Percentiles rank a stretch among this genome's conserved stretches.
phyloP scores from a whole-genome alignment of 2,888 invertebrate species.

The Bellardia bayeri region DNA sequence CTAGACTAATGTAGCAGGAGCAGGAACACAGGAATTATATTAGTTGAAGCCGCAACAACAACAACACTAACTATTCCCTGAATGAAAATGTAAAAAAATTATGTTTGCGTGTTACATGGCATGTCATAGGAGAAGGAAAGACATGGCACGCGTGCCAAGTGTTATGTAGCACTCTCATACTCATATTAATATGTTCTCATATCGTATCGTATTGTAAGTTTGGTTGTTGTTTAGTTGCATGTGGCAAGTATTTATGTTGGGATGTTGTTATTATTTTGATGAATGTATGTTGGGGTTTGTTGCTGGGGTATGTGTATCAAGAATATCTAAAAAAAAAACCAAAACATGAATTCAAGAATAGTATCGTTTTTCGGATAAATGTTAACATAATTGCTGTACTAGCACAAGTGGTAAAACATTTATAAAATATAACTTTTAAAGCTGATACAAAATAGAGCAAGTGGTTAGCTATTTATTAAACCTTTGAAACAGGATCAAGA shows the following conservation, averaged over 20 bases:
- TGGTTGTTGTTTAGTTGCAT: conserved; percentile 39
- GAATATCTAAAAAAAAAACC: conserved; percentile 35
- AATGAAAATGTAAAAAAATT: conserved; percentile 52
- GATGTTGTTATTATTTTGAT: conserved; percentile 62
- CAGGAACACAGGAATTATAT: conserved; percentile 49
- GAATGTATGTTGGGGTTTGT: conserved; percentile 39
- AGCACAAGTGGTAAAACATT: conserved; percentile 13
- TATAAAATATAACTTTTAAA: conserved; percentile 13
- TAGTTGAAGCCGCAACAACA: conserved; percentile 13
- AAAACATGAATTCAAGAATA: conserved; percentile 51
- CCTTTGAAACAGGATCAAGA: neutral
- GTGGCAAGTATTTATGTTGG: conserved; percentile 55
- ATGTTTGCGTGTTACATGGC: conserved; percentile 70
- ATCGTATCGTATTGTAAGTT: neutral
- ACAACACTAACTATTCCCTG: conserved; percentile 32
- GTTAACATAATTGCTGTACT: conserved; percentile 53
- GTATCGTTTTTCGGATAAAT: conserved; percentile 60
- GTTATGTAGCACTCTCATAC: conserved; percentile 54
- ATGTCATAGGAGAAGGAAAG: conserved; percentile 60
- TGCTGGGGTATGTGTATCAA: conserved; percentile 22
- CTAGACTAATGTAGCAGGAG: conserved; percentile 48
- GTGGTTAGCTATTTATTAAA: neutral
- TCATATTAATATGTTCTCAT: conserved; percentile 1
- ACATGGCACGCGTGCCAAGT: conserved; percentile 68
- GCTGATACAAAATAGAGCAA: neutral